Evolutionary conservation across 2,113 vertebrate species (phyloP), one percentile per base, ranked within the genome.

Genomic region (Pongo abelii): DNA sequence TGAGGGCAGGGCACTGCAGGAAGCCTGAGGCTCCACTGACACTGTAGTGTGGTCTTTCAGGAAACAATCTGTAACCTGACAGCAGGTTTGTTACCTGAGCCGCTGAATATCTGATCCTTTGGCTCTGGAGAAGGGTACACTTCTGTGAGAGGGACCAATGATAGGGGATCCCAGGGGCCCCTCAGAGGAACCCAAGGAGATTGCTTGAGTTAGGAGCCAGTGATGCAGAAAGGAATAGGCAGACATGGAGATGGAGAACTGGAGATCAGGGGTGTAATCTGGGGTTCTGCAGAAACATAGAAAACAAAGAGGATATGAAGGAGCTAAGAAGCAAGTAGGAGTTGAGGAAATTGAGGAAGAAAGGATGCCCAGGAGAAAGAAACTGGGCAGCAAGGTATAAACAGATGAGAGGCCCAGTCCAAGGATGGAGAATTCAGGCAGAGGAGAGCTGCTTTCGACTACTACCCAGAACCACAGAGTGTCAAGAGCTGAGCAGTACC

Each of bases 11-110:
- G 72, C 67, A 72, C 50, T 12, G 38, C 23, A 80, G 97, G 87
- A 74, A 77, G 94, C 78, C 89, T 20, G 13, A 59, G 91, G 61
- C 55, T 93, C 91, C 43, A 79, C 97, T 95, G 91, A 97, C 96
- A 96, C 86, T n/a, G 16, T 69, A 70, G 79, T 91, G 90, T 93
- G 97, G 81, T 84, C 94, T 97, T 96, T 97, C 94, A 81, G 94
- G 95, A 97, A 97, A 98, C 78, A 96, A 6, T 97, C 96, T 83
- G 98, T 98, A 97, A 98, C 96, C 95, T 84, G 97, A 98, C 96
- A 97, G 94, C 86, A 96, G 94, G 91, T 94, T 93, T 94, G 98
- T 97, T 96, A 98, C 96, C 86, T 85, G 97, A 98, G 96, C 96
- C 96, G 91, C 95, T 84, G 97, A 96, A 83, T 94, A 98, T 91